Evolutionary conservation across 1,140 invertebrate genomes (phyloP).

Genomic region (Saccostrea glomerata): DNA sequence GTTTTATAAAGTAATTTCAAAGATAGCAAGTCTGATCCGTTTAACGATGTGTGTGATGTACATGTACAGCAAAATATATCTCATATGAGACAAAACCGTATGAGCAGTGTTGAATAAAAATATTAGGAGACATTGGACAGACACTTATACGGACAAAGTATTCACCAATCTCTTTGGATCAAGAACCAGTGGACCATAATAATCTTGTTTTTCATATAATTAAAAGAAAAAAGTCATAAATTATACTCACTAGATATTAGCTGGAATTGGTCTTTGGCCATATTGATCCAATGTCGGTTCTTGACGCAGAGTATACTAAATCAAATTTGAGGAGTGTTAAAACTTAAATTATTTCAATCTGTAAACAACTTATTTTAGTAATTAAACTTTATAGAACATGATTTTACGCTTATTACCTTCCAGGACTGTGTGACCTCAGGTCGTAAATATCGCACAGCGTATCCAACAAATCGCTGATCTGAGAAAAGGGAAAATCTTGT

Average conservation of each 20-base stretch:
- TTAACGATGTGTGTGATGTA: too few species aligned
- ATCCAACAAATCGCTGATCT: slow-evolving; percentile 74
- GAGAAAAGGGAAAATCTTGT: slow-evolving; percentile 45
- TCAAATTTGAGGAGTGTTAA: neutral
- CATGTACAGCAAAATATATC: too few species aligned
- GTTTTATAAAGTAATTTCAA: too few species aligned
- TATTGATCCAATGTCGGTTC: slow-evolving; percentile 74
- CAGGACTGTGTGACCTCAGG: slow-evolving; percentile 75
- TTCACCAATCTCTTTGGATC: too few species aligned
- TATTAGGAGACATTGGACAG: too few species aligned
- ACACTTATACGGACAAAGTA: too few species aligned
- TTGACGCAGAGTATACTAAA: slow-evolving; percentile 73
- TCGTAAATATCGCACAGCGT: slow-evolving; percentile 74
- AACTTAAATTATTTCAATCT: slow-evolving; percentile 24
- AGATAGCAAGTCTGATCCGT: too few species aligned
- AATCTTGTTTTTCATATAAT: too few species aligned
- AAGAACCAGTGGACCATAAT: too few species aligned
- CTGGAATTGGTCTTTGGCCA: slow-evolving; percentile 74
- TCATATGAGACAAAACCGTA: too few species aligned
- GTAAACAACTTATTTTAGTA: neutral
- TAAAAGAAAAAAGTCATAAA: neutral
- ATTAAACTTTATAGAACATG: neutral
- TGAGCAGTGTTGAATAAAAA: too few species aligned
- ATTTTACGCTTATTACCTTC: slow-evolving; percentile 66
- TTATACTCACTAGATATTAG: slow-evolving; percentile 74